Evolutionary conservation across 2,113 vertebrate genomes (phyloP).

Genomic region (Ranitomeya imitator): DNA sequence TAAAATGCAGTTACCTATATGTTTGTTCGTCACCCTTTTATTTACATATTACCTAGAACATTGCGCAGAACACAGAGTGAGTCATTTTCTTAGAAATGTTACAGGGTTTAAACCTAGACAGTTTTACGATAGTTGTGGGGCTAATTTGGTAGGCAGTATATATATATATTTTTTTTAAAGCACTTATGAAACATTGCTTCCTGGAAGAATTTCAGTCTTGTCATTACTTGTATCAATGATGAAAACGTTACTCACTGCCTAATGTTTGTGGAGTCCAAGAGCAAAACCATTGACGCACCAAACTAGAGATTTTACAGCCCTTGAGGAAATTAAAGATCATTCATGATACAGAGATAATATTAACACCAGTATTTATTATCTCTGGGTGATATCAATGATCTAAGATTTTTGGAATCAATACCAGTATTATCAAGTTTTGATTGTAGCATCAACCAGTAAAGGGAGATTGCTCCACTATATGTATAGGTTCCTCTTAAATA

Average conservation of each 20-base stretch:
- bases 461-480: too few species aligned
- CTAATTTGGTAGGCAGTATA: slow-evolving; percentile 37
- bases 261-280: slow-evolving; percentile 37
- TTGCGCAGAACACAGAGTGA: slow-evolving; percentile 23
- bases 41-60: slow-evolving; percentile 28
- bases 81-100: slow-evolving; percentile 55
- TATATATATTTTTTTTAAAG: slow-evolving; percentile 46
- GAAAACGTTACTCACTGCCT: slow-evolving; percentile 37
- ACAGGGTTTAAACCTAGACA: slow-evolving; percentile 22
- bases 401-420: neutral
- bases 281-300: slow-evolving; percentile 36
- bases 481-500: too few species aligned
- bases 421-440: neutral
- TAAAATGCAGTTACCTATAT: neutral
- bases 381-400: neutral
- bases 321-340: neutral
- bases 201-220: slow-evolving; percentile 53
- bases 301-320: slow-evolving; percentile 11
- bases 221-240: slow-evolving; percentile 52
- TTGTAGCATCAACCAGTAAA: neutral
- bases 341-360: neutral
- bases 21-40: slow-evolving; percentile 14
- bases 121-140: slow-evolving; percentile 47
- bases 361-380: neutral
- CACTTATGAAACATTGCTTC: slow-evolving; percentile 51